A percentile compares a stretch with the other conserved stretches of the same genome.
Evolutionary conservation across 2,113 vertebrate genomes (phyloP).

Genomic region (Prionailurus viverrinus): DNA sequence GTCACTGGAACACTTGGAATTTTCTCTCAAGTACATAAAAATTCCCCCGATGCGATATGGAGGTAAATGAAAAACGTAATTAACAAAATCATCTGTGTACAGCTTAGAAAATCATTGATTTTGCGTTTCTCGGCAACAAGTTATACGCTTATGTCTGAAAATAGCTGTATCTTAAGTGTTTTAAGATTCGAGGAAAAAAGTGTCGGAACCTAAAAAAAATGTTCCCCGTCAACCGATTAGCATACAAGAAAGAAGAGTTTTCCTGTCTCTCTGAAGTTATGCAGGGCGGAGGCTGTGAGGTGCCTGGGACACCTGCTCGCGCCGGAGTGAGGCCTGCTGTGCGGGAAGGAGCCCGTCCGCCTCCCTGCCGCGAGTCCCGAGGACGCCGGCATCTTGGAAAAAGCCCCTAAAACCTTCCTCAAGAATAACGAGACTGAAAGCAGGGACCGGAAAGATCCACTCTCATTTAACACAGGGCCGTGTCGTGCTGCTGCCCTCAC

Average conservation of each 20-base stretch:
- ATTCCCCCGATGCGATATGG: not conserved
- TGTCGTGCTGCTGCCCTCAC: accelerated
- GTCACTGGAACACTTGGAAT: not conserved
- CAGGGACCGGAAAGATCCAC: not conserved
- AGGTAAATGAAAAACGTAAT: not conserved
- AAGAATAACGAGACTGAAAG: not conserved
- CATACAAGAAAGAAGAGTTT: not conserved
- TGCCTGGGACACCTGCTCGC: accelerated
- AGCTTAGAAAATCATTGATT: too few relatives aligned
- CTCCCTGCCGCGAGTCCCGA: not conserved
- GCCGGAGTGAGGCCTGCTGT: accelerated
- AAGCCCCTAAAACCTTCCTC: accelerated
- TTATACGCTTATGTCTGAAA: not conserved
- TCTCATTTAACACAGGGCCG: accelerated
- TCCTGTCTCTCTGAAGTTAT: not conserved
- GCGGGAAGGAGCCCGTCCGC: not conserved
- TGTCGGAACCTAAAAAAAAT: not conserved
- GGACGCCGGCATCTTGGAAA: accelerated
- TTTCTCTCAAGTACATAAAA: not conserved
- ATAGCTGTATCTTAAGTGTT: not conserved
- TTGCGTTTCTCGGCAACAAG: not conserved
- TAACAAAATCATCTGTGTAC: not conserved
- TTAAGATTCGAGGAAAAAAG: not conserved
- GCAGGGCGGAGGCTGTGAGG: not conserved
- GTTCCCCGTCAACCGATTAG: not conserved